phyloP scores from a whole-genome alignment of 2,888 invertebrate species.

The Apotomis capreana region DNA sequence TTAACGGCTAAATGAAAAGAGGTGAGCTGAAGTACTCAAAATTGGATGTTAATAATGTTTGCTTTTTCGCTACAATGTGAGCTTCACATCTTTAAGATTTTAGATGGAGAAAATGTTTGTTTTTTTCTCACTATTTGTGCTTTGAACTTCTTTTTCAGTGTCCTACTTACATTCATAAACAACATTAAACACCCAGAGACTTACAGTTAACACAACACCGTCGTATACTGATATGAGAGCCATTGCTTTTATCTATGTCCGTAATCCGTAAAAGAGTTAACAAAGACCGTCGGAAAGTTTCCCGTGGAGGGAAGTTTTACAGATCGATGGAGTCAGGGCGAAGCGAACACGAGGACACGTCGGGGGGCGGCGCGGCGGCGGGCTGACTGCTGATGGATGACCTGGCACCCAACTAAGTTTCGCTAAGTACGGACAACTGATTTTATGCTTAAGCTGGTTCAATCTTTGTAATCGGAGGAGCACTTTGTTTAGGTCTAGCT shows the following conservation, averaged over 20 bases:
- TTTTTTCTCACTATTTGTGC: too few relatives aligned
- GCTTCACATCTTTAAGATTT: too few relatives aligned
- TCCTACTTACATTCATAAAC: too few relatives aligned
- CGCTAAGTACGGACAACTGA: background rate
- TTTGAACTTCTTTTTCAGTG: too few relatives aligned
- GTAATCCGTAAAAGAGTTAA: slow-evolving; percentile 22
- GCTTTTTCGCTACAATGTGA: too few relatives aligned
- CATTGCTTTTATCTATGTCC: slow-evolving; percentile 8
- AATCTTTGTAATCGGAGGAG: too few relatives aligned
- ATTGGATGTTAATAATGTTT: too few relatives aligned
- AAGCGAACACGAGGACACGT: background rate
- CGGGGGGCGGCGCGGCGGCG: slow-evolving; percentile 12
- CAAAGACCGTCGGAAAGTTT: slow-evolving; percentile 1
- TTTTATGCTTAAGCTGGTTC: too few relatives aligned
- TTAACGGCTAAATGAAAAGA: too few relatives aligned
- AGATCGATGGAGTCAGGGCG: slow-evolving; percentile 22
- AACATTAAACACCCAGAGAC: background rate
- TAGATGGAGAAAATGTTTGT: too few relatives aligned
- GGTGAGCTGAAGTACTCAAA: too few relatives aligned
- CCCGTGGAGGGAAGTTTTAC: background rate
- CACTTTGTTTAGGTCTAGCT: too few relatives aligned
- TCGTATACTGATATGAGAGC: background rate
- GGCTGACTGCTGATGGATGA: background rate
- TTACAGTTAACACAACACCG: background rate
- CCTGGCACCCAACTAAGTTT: background rate